Conservation (phyloP, 1,140 invertebrate genomes). For the Pemphigus obesinymphae region DNA sequence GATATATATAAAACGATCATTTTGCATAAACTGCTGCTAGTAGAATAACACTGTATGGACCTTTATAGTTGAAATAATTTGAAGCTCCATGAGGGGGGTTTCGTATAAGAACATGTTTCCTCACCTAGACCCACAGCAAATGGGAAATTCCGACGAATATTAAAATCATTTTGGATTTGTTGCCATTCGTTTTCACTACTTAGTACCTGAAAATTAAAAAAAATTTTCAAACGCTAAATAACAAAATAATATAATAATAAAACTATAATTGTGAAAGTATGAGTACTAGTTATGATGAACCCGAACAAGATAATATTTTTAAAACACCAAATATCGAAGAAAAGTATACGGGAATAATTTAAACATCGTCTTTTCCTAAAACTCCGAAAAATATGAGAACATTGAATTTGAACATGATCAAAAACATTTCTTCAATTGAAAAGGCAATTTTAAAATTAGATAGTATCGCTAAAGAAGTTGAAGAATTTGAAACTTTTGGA, state of each 20-base stretch:
- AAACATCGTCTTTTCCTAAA: background rate
- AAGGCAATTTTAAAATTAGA: background rate
- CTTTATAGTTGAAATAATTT: conserved; percentile 49
- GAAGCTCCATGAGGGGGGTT: background rate
- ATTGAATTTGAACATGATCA: background rate
- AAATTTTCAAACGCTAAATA: background rate
- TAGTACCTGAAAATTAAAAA: background rate
- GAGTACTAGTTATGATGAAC: background rate
- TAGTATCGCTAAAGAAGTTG: background rate
- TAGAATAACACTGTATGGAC: conserved; percentile 50
- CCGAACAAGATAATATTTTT: background rate
- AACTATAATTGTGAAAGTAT: too few relatives aligned
- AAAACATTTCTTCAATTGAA: background rate
- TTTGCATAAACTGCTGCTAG: conserved; percentile 48
- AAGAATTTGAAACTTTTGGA: conserved; percentile 2
- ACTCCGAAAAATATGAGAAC: background rate
- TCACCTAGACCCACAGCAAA: background rate
- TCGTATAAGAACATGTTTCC: background rate
- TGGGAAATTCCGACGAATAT: background rate
- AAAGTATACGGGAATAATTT: background rate
- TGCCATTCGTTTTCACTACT: background rate
- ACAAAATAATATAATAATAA: too few relatives aligned
- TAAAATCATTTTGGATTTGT: too few relatives aligned
- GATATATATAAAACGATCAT: conserved; percentile 50
- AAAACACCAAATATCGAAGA: background rate